Conservation (phyloP, 2,888 invertebrate genomes). For the Hirtodrosophila cameraria region DNA sequence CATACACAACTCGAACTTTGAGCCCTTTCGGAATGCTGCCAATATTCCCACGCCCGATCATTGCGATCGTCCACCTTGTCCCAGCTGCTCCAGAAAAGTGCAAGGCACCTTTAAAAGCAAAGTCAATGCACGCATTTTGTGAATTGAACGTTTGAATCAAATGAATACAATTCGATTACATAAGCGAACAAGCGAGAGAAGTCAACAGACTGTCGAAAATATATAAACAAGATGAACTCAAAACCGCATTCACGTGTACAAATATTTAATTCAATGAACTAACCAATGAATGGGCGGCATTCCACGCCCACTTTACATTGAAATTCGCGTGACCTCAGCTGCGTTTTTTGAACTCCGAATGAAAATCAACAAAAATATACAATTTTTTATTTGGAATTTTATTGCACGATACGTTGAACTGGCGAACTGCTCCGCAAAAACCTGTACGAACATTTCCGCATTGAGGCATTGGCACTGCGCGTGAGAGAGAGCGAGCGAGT, state of each 20-base stretch:
- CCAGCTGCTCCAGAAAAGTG: slow-evolving; percentile 29
- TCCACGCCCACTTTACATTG: slow-evolving; percentile 68
- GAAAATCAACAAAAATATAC: slow-evolving; percentile 23
- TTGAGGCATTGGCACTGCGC: slow-evolving; percentile 36
- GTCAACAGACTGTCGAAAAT: slow-evolving; percentile 21
- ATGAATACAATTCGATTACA: slow-evolving; percentile 36
- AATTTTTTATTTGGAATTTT: slow-evolving; percentile 47
- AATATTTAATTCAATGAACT: slow-evolving; percentile 19
- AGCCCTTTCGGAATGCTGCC: background rate
- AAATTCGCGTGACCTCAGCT: slow-evolving; percentile 65
- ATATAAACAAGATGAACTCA: background rate
- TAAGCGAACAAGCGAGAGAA: slow-evolving; percentile 19
- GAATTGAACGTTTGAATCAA: slow-evolving; percentile 37
- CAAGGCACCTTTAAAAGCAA: slow-evolving; percentile 18
- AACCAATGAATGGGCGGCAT: slow-evolving; percentile 13
- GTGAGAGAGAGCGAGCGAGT: slow-evolving; percentile 2
- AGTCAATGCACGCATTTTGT: slow-evolving; percentile 43
- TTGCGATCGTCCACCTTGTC: slow-evolving; percentile 26
- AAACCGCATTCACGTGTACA: slow-evolving; percentile 7
- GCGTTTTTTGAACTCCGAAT: slow-evolving; percentile 77
- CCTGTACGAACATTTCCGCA: slow-evolving; percentile 78
- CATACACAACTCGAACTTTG: background rate
- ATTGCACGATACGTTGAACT: slow-evolving; percentile 73
- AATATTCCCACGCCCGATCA: slow-evolving; percentile 28
- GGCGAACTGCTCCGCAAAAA: slow-evolving; percentile 55